These are phyloP conservation scores for Cyanoderma ruficeps DNA, from an alignment of 2,113 vertebrate species.

Conservation along the genomic window DNA sequence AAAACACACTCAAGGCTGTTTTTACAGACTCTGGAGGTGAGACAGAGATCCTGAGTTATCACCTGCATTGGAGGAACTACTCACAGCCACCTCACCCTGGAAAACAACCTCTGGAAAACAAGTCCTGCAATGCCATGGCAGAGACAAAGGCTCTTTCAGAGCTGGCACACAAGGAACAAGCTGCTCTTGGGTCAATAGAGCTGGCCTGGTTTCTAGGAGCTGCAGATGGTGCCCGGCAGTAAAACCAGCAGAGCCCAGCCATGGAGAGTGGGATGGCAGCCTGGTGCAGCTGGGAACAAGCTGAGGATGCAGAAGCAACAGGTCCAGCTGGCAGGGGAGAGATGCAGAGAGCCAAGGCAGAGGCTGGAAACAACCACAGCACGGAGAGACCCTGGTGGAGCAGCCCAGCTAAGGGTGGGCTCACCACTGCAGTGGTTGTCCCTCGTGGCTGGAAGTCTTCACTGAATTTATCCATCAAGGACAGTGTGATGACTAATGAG, in stretches of 20 bases:
- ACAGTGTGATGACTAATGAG: constrained; percentile 8
- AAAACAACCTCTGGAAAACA: constrained; percentile 6
- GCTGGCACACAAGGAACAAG: neutral
- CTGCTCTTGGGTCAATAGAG: constrained; percentile 4
- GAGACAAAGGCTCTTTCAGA: constrained; percentile 36
- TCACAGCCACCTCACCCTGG: neutral
- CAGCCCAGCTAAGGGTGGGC: neutral
- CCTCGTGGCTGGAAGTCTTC: neutral
- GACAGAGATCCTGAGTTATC: neutral
- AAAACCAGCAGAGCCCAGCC: neutral
- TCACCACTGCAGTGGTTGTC: neutral
- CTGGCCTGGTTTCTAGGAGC: constrained; percentile 27
- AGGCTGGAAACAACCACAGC: neutral
- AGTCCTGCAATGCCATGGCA: neutral
- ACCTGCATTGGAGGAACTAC: neutral
- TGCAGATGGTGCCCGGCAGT: constrained; percentile 5
- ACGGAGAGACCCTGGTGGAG: neutral
- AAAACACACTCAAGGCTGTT: fast-evolving
- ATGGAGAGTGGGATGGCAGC: neutral
- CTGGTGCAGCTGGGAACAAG: constrained; percentile 8
- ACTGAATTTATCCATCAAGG: neutral
- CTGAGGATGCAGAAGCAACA: neutral
- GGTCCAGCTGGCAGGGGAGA: neutral
- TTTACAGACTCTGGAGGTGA: neutral
- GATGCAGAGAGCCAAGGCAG: neutral